Percentiles rank a stretch among this genome's conserved stretches.
Conservation (phyloP, 2,888 invertebrate genomes). For the Platycheirus albimanus region DNA sequence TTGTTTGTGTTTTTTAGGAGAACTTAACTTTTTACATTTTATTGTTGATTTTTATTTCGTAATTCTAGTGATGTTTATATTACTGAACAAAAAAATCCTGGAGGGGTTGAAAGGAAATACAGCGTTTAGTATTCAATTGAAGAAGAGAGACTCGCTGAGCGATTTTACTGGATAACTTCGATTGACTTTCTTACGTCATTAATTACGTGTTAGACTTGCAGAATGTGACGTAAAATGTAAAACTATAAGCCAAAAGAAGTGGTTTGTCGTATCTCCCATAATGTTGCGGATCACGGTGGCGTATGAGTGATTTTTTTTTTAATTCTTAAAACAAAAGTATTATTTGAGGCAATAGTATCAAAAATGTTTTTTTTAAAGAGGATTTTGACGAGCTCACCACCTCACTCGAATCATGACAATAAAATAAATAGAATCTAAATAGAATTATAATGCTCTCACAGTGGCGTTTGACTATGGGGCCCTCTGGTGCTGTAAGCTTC, state of each 20-base stretch:
- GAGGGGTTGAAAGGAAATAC: background rate
- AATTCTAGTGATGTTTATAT: constrained; percentile 10
- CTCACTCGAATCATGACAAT: no score
- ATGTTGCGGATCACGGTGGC: constrained; percentile 24
- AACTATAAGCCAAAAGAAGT: background rate
- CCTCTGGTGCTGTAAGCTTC: no score
- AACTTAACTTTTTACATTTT: background rate
- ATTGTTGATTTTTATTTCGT: background rate
- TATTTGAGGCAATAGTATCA: background rate
- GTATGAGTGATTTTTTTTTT: constrained; percentile 34
- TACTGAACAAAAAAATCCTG: background rate
- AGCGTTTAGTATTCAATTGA: background rate
- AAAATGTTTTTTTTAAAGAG: no score
- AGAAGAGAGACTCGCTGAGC: constrained; percentile 56
- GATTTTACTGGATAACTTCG: constrained; percentile 34
- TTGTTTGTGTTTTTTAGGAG: background rate
- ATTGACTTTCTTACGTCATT: constrained; percentile 50
- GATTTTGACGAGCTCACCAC: no score
- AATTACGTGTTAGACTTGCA: constrained; percentile 31
- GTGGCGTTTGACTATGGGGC: no score
- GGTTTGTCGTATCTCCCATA: background rate
- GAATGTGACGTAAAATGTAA: background rate
- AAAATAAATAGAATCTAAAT: no score
- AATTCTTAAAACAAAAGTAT: background rate
- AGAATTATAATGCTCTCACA: no score